Conservation (phyloP, 92 coral and sea anemone genomes). For the Desmophyllum pertusum region DNA sequence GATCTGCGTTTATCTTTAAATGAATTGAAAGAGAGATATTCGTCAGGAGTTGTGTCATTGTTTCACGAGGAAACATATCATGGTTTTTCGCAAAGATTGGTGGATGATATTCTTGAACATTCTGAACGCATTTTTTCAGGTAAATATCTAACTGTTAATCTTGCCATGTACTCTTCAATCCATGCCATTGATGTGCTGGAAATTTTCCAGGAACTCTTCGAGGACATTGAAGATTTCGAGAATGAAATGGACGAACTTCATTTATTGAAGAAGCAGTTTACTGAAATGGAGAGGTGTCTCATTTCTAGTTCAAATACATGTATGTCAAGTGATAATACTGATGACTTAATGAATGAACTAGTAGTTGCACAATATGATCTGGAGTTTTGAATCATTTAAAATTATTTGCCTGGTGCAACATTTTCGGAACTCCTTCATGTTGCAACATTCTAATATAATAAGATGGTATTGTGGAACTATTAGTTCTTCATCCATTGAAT, state of each 20-base stretch:
- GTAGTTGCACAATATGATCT: not conserved
- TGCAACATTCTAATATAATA: too few relatives aligned
- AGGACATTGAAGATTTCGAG: slow-evolving; percentile 20
- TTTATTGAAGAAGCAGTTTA: slow-evolving; percentile 1
- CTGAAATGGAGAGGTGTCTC: not conserved
- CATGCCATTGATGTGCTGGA: slow-evolving; percentile 41
- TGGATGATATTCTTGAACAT: slow-evolving; percentile 15
- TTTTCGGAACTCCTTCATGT: too few relatives aligned
- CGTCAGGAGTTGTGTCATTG: slow-evolving; percentile 19
- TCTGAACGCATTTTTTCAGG: slow-evolving; percentile 22
- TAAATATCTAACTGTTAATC: slow-evolving; percentile 19
- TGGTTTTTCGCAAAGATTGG: slow-evolving; percentile 34
- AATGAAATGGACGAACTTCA: slow-evolving; percentile 30
- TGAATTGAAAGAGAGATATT: slow-evolving; percentile 24
- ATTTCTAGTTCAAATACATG: slow-evolving; percentile 26
- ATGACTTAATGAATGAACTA: not conserved
- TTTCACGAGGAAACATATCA: slow-evolving; percentile 24
- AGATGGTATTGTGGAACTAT: too few relatives aligned
- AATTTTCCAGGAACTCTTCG: slow-evolving; percentile 39
- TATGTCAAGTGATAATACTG: not conserved
- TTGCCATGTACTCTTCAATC: slow-evolving; percentile 30
- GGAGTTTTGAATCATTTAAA: not conserved
- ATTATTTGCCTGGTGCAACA: too few relatives aligned
- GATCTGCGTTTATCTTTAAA: slow-evolving; percentile 13
- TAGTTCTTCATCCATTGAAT: too few relatives aligned